A percentile compares a stretch with the other conserved stretches of the same genome.
Conservation (phyloP, 2,797 vertebrate species). For the Taeniopygia guttata region DNA sequence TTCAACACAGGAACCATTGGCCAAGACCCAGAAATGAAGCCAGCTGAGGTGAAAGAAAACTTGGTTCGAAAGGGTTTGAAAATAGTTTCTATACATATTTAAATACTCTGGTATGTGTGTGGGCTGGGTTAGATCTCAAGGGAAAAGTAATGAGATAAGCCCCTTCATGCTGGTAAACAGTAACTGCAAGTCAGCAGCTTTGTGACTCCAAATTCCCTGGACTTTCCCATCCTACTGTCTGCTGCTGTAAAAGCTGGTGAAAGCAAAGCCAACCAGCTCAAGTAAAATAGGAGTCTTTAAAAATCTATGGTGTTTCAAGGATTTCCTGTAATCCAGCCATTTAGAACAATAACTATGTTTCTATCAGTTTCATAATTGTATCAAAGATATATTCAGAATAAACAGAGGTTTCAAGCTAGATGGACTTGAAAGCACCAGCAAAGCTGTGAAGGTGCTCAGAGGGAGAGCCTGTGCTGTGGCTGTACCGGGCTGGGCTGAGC, state of each 20-base stretch:
- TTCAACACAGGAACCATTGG: neutral
- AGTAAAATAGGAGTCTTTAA: neutral
- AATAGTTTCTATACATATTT: constrained; percentile 8
- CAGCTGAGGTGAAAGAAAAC: neutral
- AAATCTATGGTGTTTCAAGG: neutral
- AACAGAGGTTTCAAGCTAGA: neutral
- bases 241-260: neutral
- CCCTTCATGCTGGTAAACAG: neutral
- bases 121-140: neutral
- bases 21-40: neutral
- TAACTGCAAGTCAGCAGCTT: constrained; percentile 26
- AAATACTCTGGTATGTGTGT: neutral
- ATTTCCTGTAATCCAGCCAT: neutral
- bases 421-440: neutral
- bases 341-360: neutral
- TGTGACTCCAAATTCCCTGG: neutral
- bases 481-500: neutral
- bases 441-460: neutral
- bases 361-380: neutral
- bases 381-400: neutral
- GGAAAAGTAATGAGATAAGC: neutral
- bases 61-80: neutral
- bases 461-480: neutral
- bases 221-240: neutral
- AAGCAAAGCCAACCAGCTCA: neutral